Evolutionary conservation across 2,888 invertebrate species (phyloP).

Genomic region (Cryptus viduatorius): DNA sequence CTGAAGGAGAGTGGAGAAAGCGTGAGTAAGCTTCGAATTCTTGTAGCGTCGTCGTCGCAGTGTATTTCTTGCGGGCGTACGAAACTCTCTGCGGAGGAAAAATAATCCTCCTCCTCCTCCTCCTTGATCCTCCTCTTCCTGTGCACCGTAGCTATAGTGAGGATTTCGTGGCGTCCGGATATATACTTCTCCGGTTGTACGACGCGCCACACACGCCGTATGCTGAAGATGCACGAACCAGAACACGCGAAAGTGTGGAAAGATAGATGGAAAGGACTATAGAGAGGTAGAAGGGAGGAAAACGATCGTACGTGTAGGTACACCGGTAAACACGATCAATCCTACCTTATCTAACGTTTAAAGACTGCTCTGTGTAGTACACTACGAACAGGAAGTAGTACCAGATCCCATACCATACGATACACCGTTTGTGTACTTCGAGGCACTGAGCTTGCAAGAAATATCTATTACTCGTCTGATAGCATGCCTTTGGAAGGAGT

Average conservation of each 20-base stretch:
- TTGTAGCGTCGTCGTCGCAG: constrained; percentile 53
- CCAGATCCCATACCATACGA: background rate
- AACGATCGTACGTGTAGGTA: constrained; percentile 46
- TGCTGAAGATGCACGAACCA: constrained; percentile 59
- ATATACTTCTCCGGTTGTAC: constrained; percentile 44
- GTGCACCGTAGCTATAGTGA: constrained; percentile 18
- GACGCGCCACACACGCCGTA: constrained; percentile 10
- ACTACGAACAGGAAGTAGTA: constrained; percentile 7
- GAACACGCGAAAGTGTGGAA: constrained; percentile 51
- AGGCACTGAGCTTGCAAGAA: background rate
- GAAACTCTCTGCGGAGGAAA: constrained; percentile 49
- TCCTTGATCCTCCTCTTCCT: constrained; percentile 25
- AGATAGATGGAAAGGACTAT: constrained; percentile 30
- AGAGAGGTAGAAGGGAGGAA: constrained; percentile 33
- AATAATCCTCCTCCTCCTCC: constrained; percentile 51
- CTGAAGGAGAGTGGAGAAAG: constrained; percentile 9
- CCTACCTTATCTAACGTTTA: constrained; percentile 60
- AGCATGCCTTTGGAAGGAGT: constrained; percentile 24
- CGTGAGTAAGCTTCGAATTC: constrained; percentile 52
- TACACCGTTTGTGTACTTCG: background rate
- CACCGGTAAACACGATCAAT: constrained; percentile 53
- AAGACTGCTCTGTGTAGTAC: constrained; percentile 36
- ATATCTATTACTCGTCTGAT: background rate
- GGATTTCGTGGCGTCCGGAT: constrained; percentile 46
- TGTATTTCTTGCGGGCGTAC: constrained; percentile 56